Base-by-base conservation (phyloP, 2,888 invertebrate species). In the Tanypteryx hageni region DNA sequence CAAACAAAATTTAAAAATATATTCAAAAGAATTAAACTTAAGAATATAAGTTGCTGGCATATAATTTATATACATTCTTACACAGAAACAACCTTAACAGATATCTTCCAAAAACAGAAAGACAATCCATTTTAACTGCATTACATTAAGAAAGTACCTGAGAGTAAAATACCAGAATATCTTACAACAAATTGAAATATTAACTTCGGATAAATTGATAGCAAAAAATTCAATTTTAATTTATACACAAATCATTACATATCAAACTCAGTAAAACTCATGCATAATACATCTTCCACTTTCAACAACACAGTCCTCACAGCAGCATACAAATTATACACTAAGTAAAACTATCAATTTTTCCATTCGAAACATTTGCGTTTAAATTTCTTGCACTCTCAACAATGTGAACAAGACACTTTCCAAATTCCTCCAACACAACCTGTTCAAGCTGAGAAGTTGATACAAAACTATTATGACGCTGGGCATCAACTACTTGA, bases 331-430 rank as follows among this genome's bases (percentile, higher is more conserved):
- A 64, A 18, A 56, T 44, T 56, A 68, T 3, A n/a, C 59, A 89
- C 64, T 89, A 89, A 18, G 56, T 76, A 68, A 44, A 89, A 64
- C 89, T 76, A 18, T 68, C 89, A n/a, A 44, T 64, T 56, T 68
- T 89, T n/a, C 89, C 89, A 89, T 68, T 68, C 0, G 64, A 61
- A 89, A 89, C 44, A n/a, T 31, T 18, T n/a, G 61, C 44, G n/a
- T 89, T 89, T 2, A 89, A 64, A 89, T 95, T 96, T 93, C 95
- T 95, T 11, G 96, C 96, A 94, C 97, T 97, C 93, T 97, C 97
- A 94, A 99, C 99, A 94, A 99, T 99, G 95, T 99, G 98, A 94
- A 97, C 97, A 93, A 99, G 96, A 95, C 99, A 99, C 93, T 98
- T 97, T 81, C 99, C 98, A 95, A 99, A 98, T 95, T 99, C 99